Conservation (phyloP, 2,797 vertebrate genomes). For the Babyrousa celebensis region DNA sequence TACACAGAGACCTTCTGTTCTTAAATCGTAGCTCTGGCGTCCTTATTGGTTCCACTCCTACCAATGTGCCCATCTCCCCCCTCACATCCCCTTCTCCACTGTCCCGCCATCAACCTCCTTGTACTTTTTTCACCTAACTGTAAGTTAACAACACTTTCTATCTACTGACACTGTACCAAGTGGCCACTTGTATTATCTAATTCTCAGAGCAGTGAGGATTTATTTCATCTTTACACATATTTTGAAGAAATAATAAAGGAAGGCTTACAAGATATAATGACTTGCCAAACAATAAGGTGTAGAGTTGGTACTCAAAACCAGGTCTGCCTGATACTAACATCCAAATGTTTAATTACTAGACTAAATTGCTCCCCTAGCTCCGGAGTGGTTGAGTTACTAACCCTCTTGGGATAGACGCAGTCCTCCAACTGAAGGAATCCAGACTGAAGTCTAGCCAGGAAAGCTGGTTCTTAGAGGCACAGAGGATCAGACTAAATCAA, state of each 20-base stretch:
- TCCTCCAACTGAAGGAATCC: background rate
- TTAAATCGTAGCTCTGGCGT: background rate
- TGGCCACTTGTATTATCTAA: background rate
- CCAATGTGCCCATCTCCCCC: background rate
- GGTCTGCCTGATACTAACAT: background rate
- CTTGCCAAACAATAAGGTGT: background rate
- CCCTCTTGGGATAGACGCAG: background rate
- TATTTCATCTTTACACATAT: background rate
- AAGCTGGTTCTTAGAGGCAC: background rate
- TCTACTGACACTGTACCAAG: background rate
- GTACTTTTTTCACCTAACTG: background rate
- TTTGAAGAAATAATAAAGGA: background rate
- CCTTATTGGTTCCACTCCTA: background rate
- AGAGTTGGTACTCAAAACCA: background rate
- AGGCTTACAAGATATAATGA: background rate
- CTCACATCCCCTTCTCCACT: background rate
- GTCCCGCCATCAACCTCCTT: too few relatives aligned
- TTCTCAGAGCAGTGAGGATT: background rate
- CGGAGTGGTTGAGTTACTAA: background rate
- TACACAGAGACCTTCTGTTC: background rate
- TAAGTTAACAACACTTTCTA: background rate
- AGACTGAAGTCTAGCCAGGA: background rate
- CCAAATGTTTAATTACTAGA: background rate
- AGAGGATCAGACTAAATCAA: background rate
- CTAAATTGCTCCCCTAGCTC: background rate